Evolutionary conservation across 1,140 invertebrate species (phyloP), one percentile per base, ranked within the genome.

Genomic region (Sycophila sp.): DNA sequence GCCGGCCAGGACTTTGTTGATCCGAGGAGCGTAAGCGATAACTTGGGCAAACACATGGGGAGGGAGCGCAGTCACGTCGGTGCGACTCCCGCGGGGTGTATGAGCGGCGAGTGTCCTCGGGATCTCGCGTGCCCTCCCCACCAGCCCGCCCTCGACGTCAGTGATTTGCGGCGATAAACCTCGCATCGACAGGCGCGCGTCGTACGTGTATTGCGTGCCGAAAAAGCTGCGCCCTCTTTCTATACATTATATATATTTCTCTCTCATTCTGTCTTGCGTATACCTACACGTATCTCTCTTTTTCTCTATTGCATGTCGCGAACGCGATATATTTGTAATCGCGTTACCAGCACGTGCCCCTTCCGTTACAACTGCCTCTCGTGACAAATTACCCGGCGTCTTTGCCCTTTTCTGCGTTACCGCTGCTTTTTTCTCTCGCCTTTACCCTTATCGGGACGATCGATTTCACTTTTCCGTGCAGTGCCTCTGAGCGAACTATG

Each of bases 271-370:
- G n/a, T n/a, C n/a, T n/a, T n/a, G n/a, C n/a, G n/a, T n/a, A n/a
- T n/a, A n/a, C n/a, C n/a, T n/a, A n/a, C n/a, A 73, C 73, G 71
- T 72, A 73, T 70, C 53, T 19, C 53, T 19, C 22, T 56, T 5
- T 24, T 53, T 63, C 67, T 40, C 42, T 68, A 69, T 59, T 40
- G 69, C 59, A 17, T 53, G 67, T 10, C 24, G 40, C 26, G 42
- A 30, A 30, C 62, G 58, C 83, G 82, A 84, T 84, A 84, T 84
- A 84, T 84, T 83, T 83, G 81, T 84, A 84, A 84, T 83, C 81
- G 78, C 76, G 78, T 83, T 83, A 81, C 75, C 56, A 72, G 59
- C 80, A 81, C 81, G 79, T 83, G 82, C 80, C 81, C n/a, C 73
- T 82, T 83, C 79, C 74, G 75, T 82, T 81, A 81, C 81, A 83